Base-by-base conservation (phyloP, 2,113 vertebrate genomes). In the Brachirus orientalis region DNA sequence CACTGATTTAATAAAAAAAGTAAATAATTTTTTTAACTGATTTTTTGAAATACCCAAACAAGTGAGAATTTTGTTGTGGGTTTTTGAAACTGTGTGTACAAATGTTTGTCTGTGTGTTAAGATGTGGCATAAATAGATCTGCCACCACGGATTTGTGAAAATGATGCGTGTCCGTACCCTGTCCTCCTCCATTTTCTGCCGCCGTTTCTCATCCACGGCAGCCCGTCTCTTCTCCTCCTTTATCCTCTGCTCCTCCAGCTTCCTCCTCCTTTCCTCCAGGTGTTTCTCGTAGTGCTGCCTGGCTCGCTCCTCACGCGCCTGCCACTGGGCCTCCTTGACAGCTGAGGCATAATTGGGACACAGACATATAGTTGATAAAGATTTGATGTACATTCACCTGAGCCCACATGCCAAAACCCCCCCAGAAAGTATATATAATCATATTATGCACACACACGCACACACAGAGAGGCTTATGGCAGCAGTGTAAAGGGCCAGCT, bases 201-300 rank as follows among this genome's bases (percentile, higher is more conserved):
- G 93, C 37, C 97, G 90, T 70, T 99, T 98, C 75, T 98, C 97
- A 83, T 98, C 96, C 70, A 98, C 97, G 0, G 96, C 96, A 2
- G 89, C 90, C 33, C 95, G 86, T 52, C 96, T 93, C 69, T 84
- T 94, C 4, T 97, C 96, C 77, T 98, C 97, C 75, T 95, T 97
- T 13, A 92, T 11, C 66, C 96, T 90, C 86, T 98, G 96, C 63
- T 98, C 97, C 77, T 98, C 97, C 20, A 97, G 69, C 63, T 85
- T 95, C 88, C 91, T 95, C 82, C 69, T 95, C 60, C 94, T 92
- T 41, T 98, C 96, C 75, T 96, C 96, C 73, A 96, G 71, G 56
- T 95, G 97, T 72, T 92, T 96, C 80, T 97, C 96, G 50, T 98
- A 97, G 86, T 96, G 92, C 71, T 94, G 97, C 75, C 90, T 85